Evolutionary conservation across 2,888 invertebrate species (phyloP).

Genomic region (Meandrusa payeni): DNA sequence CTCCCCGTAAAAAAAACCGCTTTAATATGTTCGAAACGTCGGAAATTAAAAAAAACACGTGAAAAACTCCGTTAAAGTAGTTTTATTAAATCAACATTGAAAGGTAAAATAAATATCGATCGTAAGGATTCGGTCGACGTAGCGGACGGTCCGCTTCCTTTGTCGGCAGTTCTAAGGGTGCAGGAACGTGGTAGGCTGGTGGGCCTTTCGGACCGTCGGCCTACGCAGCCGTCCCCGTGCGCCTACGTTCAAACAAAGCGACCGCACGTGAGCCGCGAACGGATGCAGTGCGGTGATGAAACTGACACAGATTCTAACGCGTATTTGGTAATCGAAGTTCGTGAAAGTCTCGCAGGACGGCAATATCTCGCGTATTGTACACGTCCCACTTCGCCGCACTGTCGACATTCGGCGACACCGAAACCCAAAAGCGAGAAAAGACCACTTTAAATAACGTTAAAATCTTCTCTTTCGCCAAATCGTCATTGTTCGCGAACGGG

Average conservation of each 20-base stretch:
- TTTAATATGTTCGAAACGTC: no score
- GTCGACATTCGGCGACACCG: conserved; percentile 70
- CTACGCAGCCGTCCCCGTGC: conserved; percentile 29
- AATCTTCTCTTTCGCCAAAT: conserved; percentile 55
- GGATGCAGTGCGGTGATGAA: conserved; percentile 76
- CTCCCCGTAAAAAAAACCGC: no score
- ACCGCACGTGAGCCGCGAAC: conserved; percentile 57
- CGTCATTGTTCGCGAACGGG: conserved; percentile 54
- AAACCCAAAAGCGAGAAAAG: conserved; percentile 63
- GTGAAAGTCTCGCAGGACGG: conserved; percentile 78
- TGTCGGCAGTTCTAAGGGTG: conserved; percentile 29
- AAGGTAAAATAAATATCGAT: no score
- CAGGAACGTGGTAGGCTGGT: conserved; percentile 32
- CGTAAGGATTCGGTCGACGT: not conserved
- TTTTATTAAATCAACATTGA: no score
- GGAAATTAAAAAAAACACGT: no score
- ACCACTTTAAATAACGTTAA: conserved; percentile 46
- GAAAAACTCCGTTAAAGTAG: no score
- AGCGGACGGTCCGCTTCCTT: conserved; percentile 23
- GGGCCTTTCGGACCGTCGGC: conserved; percentile 32
- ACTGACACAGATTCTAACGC: conserved; percentile 80
- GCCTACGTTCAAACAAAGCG: conserved; percentile 18
- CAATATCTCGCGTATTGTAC: conserved; percentile 67
- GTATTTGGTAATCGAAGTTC: conserved; percentile 79
- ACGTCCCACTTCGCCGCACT: conserved; percentile 65